phyloP scores from a whole-genome alignment of 1,140 invertebrate species.

The Acromyrmex echinatior region DNA sequence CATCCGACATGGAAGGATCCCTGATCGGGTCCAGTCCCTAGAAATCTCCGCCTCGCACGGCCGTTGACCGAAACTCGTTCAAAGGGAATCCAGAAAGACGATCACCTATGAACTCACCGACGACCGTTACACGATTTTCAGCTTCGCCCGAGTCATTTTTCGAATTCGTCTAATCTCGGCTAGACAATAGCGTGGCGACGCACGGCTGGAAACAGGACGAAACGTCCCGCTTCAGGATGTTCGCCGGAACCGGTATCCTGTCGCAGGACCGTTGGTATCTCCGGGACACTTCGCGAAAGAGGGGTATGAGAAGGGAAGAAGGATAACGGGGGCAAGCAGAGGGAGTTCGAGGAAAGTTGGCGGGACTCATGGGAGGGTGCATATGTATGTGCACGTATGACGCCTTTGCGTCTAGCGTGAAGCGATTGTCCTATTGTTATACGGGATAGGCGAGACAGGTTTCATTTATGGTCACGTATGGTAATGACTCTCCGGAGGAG shows the following conservation, averaged over 20 bases:
- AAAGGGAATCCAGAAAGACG: constrained; percentile 52
- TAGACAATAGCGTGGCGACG: constrained; percentile 67
- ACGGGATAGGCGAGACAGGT: constrained; percentile 82
- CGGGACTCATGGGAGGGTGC: constrained; percentile 61
- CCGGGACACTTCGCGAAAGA: constrained; percentile 43
- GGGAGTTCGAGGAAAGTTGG: constrained; percentile 70
- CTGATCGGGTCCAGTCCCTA: constrained; percentile 46
- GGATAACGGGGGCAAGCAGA: constrained; percentile 65
- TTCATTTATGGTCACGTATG: constrained; percentile 83
- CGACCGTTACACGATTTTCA: constrained; percentile 77
- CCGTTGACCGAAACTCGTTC: constrained; percentile 55
- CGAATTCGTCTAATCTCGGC: constrained; percentile 75
- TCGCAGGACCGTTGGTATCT: constrained; percentile 83
- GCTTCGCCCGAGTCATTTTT: constrained; percentile 66
- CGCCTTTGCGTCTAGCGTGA: constrained; percentile 63
- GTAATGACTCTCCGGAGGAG: constrained; percentile 77
- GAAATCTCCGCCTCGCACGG: constrained; percentile 50
- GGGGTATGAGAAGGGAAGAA: constrained; percentile 54
- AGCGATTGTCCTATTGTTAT: constrained; percentile 74
- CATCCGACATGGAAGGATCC: constrained; percentile 17
- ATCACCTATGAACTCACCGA: constrained; percentile 74
- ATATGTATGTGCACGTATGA: constrained; percentile 71
- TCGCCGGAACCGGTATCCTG: constrained; percentile 84
- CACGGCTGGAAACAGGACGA: constrained; percentile 74
- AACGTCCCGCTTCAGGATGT: constrained; percentile 82